phyloP scores from a whole-genome alignment of 1,140 invertebrate genomes.

The Propsilocerus akamusi region DNA sequence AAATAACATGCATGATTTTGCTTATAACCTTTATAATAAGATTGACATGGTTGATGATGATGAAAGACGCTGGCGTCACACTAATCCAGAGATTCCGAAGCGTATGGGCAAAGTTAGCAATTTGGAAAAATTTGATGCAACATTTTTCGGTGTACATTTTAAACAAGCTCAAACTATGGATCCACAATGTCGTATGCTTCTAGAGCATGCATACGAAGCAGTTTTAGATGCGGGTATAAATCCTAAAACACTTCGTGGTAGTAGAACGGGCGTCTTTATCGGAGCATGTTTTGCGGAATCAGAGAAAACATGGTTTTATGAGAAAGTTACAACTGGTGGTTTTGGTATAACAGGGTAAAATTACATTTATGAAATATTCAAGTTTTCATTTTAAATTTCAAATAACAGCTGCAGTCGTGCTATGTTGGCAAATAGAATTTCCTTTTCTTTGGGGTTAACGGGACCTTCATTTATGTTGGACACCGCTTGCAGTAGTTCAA shows the following conservation, averaged over 20 bases:
- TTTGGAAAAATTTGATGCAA: conserved; percentile 30
- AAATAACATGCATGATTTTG: conserved; percentile 35
- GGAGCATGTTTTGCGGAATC: conserved; percentile 59
- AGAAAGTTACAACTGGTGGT: conserved; percentile 34
- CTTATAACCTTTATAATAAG: conserved; percentile 22
- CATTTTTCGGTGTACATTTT: conserved; percentile 33
- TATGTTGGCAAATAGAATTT: conserved; percentile 83
- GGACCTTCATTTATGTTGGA: conserved; percentile 72
- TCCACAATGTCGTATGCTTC: conserved; percentile 28
- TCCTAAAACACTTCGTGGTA: conserved; percentile 34
- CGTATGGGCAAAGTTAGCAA: conserved; percentile 48
- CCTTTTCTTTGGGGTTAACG: conserved; percentile 46
- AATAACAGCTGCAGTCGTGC: conserved; percentile 53
- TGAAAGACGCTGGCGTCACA: conserved; percentile 47
- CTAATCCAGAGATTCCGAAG: conserved; percentile 44
- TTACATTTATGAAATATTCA: conserved; percentile 9
- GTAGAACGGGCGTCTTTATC: conserved; percentile 57
- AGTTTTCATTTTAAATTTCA: neutral
- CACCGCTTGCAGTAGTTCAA: conserved; percentile 77
- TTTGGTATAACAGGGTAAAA: conserved; percentile 51
- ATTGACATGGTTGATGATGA: conserved; percentile 58
- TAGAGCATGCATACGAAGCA: conserved; percentile 27
- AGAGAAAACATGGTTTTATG: conserved; percentile 48
- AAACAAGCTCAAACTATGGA: conserved; percentile 32
- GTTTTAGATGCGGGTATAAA: conserved; percentile 24